Base-by-base conservation (phyloP, 2,888 invertebrate species). In the Oxycera nigricornis region DNA sequence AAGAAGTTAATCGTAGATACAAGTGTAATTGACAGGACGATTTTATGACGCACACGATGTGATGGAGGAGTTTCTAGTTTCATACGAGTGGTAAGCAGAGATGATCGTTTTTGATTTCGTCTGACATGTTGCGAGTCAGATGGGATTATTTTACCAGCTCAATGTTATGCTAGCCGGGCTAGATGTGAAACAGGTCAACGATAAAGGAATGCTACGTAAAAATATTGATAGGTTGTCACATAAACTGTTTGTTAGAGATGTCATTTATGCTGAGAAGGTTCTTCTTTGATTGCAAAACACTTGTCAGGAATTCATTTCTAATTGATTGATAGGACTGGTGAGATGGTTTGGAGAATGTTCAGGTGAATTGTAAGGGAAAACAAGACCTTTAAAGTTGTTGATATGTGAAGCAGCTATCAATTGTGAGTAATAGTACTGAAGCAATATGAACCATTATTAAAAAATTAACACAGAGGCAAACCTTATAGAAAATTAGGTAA, bases 301-400 rank as follows among this genome's bases (percentile, higher is more conserved):
- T 11, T 68, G 68, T 68, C 68, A 68, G n/a, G 14, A 17, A 20
- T 55, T 55, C 17, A 3, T n/a, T 50, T 50, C 2, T 50, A 50
- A 52, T 68, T 68, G 68, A 68, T 68, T 68, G 68, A 68, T 68
- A n/a, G n/a, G n/a, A n/a, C n/a, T n/a, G n/a, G n/a, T n/a, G n/a
- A n/a, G n/a, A n/a, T n/a, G n/a, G n/a, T n/a, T n/a, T n/a, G n/a
- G n/a, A n/a, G n/a, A n/a, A n/a, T n/a, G n/a, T n/a, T n/a, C n/a
- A n/a, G n/a, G n/a, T n/a, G n/a, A n/a, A n/a, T n/a, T n/a, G n/a
- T n/a, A n/a, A n/a, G n/a, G n/a, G n/a, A n/a, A n/a, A n/a, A n/a
- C n/a, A n/a, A n/a, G n/a, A n/a, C n/a, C n/a, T n/a, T n/a, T n/a
- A n/a, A n/a, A n/a, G n/a, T n/a, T n/a, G n/a, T n/a, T n/a, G n/a